phyloP scores from a whole-genome alignment of 2,797 vertebrate species.

The Sebastes oblongus region DNA sequence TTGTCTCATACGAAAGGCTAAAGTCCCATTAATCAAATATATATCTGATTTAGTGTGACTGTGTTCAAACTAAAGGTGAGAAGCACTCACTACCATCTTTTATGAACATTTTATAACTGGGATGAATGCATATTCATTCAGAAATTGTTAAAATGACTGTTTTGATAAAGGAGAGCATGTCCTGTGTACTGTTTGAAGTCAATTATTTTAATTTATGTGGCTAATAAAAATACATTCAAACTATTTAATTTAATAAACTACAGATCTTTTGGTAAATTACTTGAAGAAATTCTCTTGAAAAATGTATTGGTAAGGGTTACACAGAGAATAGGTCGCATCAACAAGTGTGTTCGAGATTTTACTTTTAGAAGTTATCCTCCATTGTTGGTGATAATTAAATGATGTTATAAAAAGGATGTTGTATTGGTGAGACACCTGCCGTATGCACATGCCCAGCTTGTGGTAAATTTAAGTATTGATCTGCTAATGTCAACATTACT shows the following conservation, averaged over 20 bases:
- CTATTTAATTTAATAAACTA: neutral
- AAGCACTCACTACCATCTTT: neutral
- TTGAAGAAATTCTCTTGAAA: neutral
- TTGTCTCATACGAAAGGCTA: constrained; percentile 15
- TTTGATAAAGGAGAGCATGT: neutral
- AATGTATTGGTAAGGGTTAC: neutral
- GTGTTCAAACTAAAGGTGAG: neutral
- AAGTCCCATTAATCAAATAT: neutral
- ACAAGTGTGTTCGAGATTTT: neutral
- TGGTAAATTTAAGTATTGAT: neutral
- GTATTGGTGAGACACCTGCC: neutral
- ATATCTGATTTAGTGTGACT: neutral
- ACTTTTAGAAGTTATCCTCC: neutral
- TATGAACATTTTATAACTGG: neutral
- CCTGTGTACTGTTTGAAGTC: neutral
- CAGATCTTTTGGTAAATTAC: neutral
- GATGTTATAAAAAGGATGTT: neutral
- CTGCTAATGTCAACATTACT: neutral
- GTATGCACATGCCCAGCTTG: neutral
- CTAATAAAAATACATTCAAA: neutral
- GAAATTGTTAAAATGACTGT: constrained; percentile 1
- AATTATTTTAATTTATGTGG: neutral
- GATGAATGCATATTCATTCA: neutral
- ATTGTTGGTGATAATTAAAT: neutral
- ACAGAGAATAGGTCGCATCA: neutral